Percentiles rank a stretch among this genome's conserved stretches.
Conservation (phyloP, 2,797 vertebrate genomes). For the Pipistrellus nathusii region DNA sequence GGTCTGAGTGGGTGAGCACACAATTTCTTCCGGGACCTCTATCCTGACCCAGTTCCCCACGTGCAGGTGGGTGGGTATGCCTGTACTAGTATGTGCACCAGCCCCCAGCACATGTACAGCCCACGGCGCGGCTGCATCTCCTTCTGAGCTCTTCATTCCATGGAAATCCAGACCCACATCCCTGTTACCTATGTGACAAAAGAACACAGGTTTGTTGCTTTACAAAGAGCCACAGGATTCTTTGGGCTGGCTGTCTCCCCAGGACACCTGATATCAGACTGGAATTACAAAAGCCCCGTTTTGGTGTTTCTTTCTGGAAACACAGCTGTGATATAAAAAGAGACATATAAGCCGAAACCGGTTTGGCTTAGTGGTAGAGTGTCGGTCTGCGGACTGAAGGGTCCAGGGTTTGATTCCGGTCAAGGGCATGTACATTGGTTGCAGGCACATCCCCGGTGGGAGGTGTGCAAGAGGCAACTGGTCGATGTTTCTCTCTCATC, state of each 20-base stretch:
- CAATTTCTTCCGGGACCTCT: neutral
- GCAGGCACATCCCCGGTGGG: too few relatives aligned
- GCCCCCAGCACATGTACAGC: neutral
- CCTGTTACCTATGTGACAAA: constrained; percentile 43
- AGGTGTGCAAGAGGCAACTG: too few relatives aligned
- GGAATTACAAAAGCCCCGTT: constrained; percentile 18
- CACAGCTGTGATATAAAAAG: constrained; percentile 19
- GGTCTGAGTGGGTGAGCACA: neutral
- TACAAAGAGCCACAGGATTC: constrained; percentile 16
- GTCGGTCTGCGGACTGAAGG: too few relatives aligned
- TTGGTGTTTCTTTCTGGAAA: constrained; percentile 60
- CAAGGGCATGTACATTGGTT: too few relatives aligned
- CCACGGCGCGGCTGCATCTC: neutral
- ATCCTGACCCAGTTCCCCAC: constrained; percentile 47
- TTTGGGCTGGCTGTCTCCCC: constrained; percentile 30
- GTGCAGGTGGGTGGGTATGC: neutral
- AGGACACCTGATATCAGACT: neutral
- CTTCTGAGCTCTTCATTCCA: neutral
- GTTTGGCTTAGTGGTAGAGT: too few relatives aligned
- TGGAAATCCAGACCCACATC: neutral
- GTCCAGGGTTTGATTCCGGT: too few relatives aligned
- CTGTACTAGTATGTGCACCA: neutral
- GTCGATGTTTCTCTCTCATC: too few relatives aligned
- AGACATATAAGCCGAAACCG: neutral
- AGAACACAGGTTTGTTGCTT: neutral